Base-by-base conservation (phyloP, 1,140 invertebrate species). In the Bicyclus anynana region DNA sequence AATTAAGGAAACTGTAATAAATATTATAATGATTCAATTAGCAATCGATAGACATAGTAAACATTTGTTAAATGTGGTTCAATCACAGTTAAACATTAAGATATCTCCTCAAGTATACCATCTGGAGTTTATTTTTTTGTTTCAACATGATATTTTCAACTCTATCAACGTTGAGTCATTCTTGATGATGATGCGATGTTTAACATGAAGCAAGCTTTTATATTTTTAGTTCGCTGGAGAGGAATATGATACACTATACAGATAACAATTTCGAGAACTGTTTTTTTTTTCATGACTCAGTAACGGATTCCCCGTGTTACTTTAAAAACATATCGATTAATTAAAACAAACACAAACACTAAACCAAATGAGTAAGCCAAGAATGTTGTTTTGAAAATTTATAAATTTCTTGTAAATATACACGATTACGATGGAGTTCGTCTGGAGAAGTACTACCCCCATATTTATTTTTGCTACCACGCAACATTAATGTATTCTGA, bases 241-340 rank as follows among this genome's bases (percentile, higher is more conserved):
- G 20, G 38, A 53, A 42, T 53, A 10, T 53, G 50, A 18, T 40
- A 52, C 49, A 40, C 0, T 23, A 40, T 29, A 53, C n/a, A 26
- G 21, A 18, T 26, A 26, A 42, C 29, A 27, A 1, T 40, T 52
- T 6, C 50, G 21, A 27, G 37, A 52, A 40, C n/a, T 52, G 20
- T 20, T 20, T 20, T 20, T 44, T 44, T 20, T 44, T 20, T 44
- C n/a, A 18, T 53, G 50, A 53, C 13, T 53, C 50, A 53, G 37
- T 7, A 52, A 29, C 13, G 50, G 37, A 17, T 42, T 53, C 27
- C 48, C 35, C 18, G 26, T 7, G 12, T 27, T 20, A 27, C 21
- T 3, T 42, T 40, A 53, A 29, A 53, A 26, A 44, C 37, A 40
- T 12, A 12, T 33, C 1, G 3, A 33, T 33, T 33, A 12, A 33